A percentile compares a stretch with the other conserved stretches of the same genome.
Evolutionary conservation across 2,888 invertebrate genomes (phyloP).

Genomic region (Lymantria monacha): DNA sequence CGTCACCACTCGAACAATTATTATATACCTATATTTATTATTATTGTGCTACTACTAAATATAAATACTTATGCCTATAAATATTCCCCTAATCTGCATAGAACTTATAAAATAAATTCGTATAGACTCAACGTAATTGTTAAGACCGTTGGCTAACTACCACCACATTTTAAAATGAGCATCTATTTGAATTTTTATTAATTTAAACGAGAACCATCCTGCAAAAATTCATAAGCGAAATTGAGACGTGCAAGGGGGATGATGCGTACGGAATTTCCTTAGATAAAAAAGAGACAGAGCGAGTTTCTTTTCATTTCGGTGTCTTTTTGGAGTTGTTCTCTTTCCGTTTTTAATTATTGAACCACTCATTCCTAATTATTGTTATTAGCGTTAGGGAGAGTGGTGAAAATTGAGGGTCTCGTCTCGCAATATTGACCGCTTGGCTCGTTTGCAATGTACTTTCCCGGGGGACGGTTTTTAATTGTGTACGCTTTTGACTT

Average conservation of each 20-base stretch:
- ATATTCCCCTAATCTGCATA: background rate
- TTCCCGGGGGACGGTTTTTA: slow-evolving; percentile 73
- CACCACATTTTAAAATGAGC: slow-evolving; percentile 38
- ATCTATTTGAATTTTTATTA: slow-evolving; percentile 65
- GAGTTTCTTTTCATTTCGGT: slow-evolving; percentile 51
- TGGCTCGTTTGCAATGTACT: slow-evolving; percentile 55
- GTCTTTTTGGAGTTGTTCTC: slow-evolving; percentile 75
- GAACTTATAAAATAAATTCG: background rate
- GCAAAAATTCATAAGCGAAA: slow-evolving; percentile 65
- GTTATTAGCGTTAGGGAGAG: slow-evolving; percentile 81
- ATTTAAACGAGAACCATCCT: slow-evolving; percentile 57
- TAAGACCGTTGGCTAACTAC: slow-evolving; percentile 32
- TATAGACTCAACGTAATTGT: slow-evolving; percentile 22
- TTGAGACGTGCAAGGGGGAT: slow-evolving; percentile 57
- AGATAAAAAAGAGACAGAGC: slow-evolving; percentile 43
- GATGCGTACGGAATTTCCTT: slow-evolving; percentile 32
- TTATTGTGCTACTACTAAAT: too few species aligned
- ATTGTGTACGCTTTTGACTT: slow-evolving; percentile 78
- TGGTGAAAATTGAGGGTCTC: slow-evolving; percentile 81
- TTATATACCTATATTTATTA: too few species aligned
- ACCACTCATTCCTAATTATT: slow-evolving; percentile 84
- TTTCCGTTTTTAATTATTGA: slow-evolving; percentile 84
- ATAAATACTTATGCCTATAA: too few species aligned
- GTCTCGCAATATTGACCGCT: slow-evolving; percentile 77
- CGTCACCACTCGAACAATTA: too few species aligned